Evolutionary conservation across 2,797 vertebrate genomes (phyloP).

Genomic region (Monodelphis domestica): DNA sequence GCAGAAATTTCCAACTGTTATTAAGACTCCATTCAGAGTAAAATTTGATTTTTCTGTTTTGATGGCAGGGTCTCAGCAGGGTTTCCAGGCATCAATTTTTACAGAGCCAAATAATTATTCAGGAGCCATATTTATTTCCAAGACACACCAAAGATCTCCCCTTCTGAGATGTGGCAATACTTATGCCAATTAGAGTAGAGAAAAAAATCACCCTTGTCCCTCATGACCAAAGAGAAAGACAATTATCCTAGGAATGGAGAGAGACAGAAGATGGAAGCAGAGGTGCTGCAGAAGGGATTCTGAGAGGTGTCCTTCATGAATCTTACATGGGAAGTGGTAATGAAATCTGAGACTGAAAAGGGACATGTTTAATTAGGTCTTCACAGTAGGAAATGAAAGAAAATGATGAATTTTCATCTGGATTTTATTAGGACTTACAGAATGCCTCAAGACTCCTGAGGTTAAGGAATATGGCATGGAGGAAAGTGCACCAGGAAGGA

Average conservation of each 20-base stretch:
- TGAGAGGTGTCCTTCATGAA: slow-evolving; percentile 61
- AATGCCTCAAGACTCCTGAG: slow-evolving; percentile 6
- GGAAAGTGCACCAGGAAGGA: background rate
- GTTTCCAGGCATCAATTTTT: slow-evolving; percentile 44
- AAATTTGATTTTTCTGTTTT: slow-evolving; percentile 65
- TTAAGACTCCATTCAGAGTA: slow-evolving; percentile 75
- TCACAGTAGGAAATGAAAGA: slow-evolving; percentile 49
- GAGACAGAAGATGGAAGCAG: background rate
- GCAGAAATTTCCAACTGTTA: slow-evolving; percentile 78
- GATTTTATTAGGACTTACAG: slow-evolving; percentile 46
- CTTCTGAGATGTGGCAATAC: slow-evolving; percentile 10
- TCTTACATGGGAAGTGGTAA: slow-evolving; percentile 44
- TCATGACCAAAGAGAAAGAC: slow-evolving; percentile 13
- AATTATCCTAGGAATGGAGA: background rate
- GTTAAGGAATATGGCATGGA: slow-evolving; percentile 8
- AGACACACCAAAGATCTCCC: slow-evolving; percentile 49
- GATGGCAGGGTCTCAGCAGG: slow-evolving; percentile 60
- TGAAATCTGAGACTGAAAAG: background rate
- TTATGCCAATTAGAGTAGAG: slow-evolving; percentile 63
- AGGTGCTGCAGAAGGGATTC: slow-evolving; percentile 11
- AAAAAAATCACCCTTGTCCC: slow-evolving; percentile 43
- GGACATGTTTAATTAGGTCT: slow-evolving; percentile 57
- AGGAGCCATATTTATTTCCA: slow-evolving; percentile 35
- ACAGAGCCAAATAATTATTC: slow-evolving; percentile 58
- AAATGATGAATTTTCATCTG: slow-evolving; percentile 41